Percentiles rank a stretch among this genome's conserved stretches.
Evolutionary conservation across 2,113 vertebrate species (phyloP).

Genomic region (Australoheros scitulus): DNA sequence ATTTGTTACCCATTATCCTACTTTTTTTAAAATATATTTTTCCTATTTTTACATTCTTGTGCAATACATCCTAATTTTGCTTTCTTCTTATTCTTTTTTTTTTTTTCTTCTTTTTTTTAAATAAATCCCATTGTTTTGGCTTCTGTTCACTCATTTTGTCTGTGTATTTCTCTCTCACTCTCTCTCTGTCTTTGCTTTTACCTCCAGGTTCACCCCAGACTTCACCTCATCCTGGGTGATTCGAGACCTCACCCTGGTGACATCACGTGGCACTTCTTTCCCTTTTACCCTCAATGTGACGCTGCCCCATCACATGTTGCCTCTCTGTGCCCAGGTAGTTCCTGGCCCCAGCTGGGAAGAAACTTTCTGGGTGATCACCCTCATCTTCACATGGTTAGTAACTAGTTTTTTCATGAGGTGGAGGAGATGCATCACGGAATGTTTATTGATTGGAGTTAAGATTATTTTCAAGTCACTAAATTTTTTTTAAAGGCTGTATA

Average conservation of each 20-base stretch:
- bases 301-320: conserved; percentile 94
- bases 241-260: conserved; percentile 90
- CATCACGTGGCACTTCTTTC: conserved; percentile 87
- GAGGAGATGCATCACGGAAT: background rate
- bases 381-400: conserved; percentile 91
- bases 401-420: background rate
- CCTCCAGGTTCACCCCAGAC: conserved; percentile 93
- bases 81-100: background rate
- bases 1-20: background rate
- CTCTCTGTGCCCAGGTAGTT: conserved; percentile 93
- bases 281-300: conserved; percentile 95
- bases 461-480: too few species aligned
- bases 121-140: background rate
- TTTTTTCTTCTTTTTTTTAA: too few species aligned
- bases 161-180: background rate
- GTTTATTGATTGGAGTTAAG: background rate
- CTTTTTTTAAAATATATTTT: background rate
- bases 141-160: background rate
- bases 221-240: conserved; percentile 99
- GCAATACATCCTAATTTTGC: background rate
- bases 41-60: background rate
- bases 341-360: conserved; percentile 98
- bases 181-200: background rate
- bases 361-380: conserved; percentile 92
- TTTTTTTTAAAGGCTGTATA: background rate